These are phyloP conservation scores for Pangasius macronema DNA, from an alignment of 2,797 vertebrate species.

Conservation along the genomic window DNA sequence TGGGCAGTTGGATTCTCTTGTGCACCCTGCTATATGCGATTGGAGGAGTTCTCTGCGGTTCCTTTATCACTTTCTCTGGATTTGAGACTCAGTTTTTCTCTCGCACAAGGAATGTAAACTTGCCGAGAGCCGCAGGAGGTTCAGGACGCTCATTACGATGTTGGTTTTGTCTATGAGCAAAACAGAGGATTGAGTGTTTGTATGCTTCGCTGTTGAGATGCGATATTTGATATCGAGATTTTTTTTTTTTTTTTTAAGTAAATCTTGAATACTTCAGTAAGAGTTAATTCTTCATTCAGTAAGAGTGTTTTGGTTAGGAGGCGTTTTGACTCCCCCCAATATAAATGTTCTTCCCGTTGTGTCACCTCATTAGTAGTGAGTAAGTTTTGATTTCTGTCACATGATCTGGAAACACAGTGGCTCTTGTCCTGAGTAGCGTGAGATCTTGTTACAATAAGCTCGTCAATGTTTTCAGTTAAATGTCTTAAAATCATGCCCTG, in stretches of 20 bases:
- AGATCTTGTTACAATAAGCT: not conserved
- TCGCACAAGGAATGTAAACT: not conserved
- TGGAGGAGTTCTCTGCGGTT: not conserved
- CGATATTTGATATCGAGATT: not conserved
- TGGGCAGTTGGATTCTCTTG: not conserved
- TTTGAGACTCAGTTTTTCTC: not conserved
- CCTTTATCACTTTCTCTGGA: not conserved
- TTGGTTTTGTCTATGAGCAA: not conserved
- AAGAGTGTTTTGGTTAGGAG: not conserved
- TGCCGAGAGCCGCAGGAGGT: too few relatives aligned
- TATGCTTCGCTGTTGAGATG: not conserved
- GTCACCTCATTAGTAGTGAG: not conserved
- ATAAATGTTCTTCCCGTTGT: not conserved
- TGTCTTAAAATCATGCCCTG: not conserved
- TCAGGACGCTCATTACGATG: not conserved
- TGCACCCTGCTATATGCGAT: slow-evolving; percentile 23
- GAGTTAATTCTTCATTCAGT: too few relatives aligned
- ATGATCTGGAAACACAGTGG: not conserved
- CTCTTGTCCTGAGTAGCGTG: not conserved
- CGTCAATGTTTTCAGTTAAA: not conserved
- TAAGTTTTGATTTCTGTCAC: not conserved
- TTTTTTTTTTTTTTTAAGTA: not conserved
- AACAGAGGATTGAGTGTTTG: not conserved
- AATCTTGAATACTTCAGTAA: not conserved
- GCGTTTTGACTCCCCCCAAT: not conserved